Conservation (phyloP, 1,140 invertebrate species). For the Brachionus plicatilis region DNA sequence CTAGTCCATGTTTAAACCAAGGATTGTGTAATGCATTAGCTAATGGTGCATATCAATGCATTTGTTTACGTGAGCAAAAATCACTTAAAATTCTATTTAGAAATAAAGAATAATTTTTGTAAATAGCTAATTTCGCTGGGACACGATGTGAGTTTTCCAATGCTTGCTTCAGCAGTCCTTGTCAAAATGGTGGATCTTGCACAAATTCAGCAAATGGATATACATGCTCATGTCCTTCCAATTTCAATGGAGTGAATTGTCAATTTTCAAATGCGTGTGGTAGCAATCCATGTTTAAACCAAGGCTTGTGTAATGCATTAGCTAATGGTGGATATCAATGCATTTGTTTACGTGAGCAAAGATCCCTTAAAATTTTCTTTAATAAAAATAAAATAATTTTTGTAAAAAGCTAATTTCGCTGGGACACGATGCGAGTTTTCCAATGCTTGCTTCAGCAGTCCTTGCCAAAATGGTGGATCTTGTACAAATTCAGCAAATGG, state of each 20-base stretch:
- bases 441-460: not conserved
- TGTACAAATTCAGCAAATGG: not conserved
- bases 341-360: conserved; percentile 25
- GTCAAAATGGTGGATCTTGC: conserved; percentile 16
- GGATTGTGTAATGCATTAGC: not conserved
- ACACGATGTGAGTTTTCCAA: not conserved
- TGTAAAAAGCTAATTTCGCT: not conserved
- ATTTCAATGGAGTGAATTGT: not conserved
- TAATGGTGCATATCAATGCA: not conserved
- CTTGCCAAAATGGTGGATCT: conserved; percentile 10
- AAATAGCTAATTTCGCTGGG: conserved; percentile 1
- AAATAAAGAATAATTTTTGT: not conserved
- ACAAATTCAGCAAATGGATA: not conserved
- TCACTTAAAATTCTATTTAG: not conserved
- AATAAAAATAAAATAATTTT: not conserved
- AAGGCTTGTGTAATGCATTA: conserved; percentile 43
- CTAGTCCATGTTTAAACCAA: conserved; percentile 33
- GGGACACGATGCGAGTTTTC: not conserved
- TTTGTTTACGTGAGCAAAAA: conserved; percentile 20
- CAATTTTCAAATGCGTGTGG: not conserved
- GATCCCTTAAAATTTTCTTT: not conserved
- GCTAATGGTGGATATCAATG: not conserved
- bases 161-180: not conserved
- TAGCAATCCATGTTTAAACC: conserved; percentile 57
- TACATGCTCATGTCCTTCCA: not conserved